Evolutionary conservation across 2,797 vertebrate species (phyloP), one percentile per base, ranked within the genome.

Genomic region (Argya squamiceps): DNA sequence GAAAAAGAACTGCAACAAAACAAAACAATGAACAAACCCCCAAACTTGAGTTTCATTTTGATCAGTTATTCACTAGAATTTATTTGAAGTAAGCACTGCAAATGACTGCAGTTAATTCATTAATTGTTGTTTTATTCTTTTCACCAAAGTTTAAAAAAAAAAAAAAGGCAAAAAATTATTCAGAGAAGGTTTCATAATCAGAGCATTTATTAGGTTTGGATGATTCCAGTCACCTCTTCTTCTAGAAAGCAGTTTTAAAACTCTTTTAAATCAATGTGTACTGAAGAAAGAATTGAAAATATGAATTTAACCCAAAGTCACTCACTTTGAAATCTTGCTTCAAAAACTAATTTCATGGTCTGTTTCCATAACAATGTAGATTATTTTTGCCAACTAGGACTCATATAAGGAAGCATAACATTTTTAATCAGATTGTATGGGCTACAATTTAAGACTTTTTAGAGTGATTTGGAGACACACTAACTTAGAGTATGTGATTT

Each of bases 291-390:
- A 79, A 58, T 9, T 60, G 37, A 77, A 88, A 96, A 92, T 60
- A 24, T 64, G 69, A 83, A 75, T 83, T 81, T 84, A 91, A 88
- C 69, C 77, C 62, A 49, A 87, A 94, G 68, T 92, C 59, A 63
- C 44, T 92, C 68, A 82, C 55, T 92, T 69, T 44, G 68, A 95
- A 67, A 68, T 79, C 62, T 36, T 84, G 44, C 53, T 94, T 95
- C 50, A 94, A 80, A 92, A 92, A 62, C 29, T 81, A 84, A 95
- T 91, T 92, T 92, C 63, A 83, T 60, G 69, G 36, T 89, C 87
- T 73, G 59, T 92, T 89, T 83, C 93, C 93, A 87, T 86, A 86
- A 94, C 50, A 80, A 92, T 32, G 0, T 50, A 80, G 39, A 32
- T 79, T 71, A 50, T 70, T 97, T 95, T 83, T 64, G 67, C 78